Base-by-base conservation (phyloP, 1,140 invertebrate genomes). In the Microplitis mediator region DNA sequence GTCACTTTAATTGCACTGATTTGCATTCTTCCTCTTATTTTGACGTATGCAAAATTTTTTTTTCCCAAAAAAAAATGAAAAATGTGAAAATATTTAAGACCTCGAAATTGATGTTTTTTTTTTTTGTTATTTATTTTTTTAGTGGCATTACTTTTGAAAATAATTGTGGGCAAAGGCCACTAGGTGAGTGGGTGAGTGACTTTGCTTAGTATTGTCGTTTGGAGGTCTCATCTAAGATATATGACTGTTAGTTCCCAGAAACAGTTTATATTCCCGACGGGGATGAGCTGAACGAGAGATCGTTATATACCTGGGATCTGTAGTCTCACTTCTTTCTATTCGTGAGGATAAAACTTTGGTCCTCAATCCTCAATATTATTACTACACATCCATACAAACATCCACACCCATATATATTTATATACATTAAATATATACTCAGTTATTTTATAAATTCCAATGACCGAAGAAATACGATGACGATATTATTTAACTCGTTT, bases 161-260 rank as follows among this genome's bases (percentile, higher is more conserved):
- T 65, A 61, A 58, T 61, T 51, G 52, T 39, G 69, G 67, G 65
- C 62, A 66, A 74, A 75, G 70, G 78, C 77, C 76, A 77, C 77
- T 80, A 81, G 82, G 79, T 83, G 83, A 85, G 81, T 85, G 80
- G 84, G 81, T 83, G 82, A 84, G 75, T 85, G 81, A 84, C 81
- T 83, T 75, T 74, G 35, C 35, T 68, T 50, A 74, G 79, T 77
- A 86, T 85, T 86, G 85, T 86, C 84, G 76, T 79, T 77, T 76
- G 73, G 64, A 67, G 50, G 65, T 31, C 39, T 34, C 39, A 45
- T 34, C 14, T 50, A 85, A 86, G 85, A 87, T 86, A 86, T 87
- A 87, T 80, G 86, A 83, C 81, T 81, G 73, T 51, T 70, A 75
- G 80, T 87, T 87, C 86, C 78, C 54, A 83, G 86, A 87, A 87